Conservation (phyloP, 2,888 invertebrate species). For the Trichogramma dendrolimi region DNA sequence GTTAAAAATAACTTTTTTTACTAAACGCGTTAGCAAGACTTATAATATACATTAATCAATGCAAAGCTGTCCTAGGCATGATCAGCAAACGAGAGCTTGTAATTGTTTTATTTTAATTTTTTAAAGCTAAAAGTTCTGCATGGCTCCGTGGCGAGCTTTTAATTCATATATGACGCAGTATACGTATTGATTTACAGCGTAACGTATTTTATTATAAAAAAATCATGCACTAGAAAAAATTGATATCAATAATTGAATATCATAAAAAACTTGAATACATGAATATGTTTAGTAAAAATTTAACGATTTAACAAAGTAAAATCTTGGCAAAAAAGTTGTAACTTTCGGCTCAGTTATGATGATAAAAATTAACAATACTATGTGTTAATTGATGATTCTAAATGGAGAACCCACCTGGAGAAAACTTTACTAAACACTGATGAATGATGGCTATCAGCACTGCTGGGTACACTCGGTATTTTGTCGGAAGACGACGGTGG, state of each 20-base stretch:
- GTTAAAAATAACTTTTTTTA: too few species aligned
- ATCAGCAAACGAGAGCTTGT: constrained; percentile 13
- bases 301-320: neutral
- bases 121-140: constrained; percentile 6
- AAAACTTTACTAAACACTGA: constrained; percentile 89
- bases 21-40: neutral
- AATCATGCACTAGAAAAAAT: constrained; percentile 20
- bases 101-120: constrained; percentile 5
- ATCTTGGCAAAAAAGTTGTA: neutral
- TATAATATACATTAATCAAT: constrained; percentile 9
- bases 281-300: neutral
- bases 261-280: too few species aligned
- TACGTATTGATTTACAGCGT: constrained; percentile 12
- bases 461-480: constrained; percentile 58
- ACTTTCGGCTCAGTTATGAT: too few species aligned
- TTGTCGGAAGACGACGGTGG: constrained; percentile 54
- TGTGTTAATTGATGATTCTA: neutral
- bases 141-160: constrained; percentile 2
- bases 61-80: constrained; percentile 21
- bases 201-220: constrained; percentile 14
- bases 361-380: too few species aligned
- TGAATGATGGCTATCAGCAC: constrained; percentile 63
- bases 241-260: neutral
- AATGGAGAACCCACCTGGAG: constrained; percentile 64
- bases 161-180: constrained; percentile 13